These are phyloP conservation scores for Sarcophaga peregrina DNA, from an alignment of 1,140 invertebrate species.

Conservation along the genomic window DNA sequence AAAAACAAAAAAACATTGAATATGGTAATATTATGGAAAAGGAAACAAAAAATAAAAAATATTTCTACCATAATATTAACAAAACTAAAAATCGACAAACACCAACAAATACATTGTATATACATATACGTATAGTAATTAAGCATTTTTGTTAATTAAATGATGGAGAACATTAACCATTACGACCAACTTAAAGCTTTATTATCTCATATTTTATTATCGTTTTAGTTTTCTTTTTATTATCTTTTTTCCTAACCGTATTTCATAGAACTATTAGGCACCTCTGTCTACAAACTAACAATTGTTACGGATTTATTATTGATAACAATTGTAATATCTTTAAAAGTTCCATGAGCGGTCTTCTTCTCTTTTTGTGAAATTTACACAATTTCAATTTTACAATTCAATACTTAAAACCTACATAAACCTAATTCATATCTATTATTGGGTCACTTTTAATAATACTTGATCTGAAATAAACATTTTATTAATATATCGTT, in stretches of 20 bases:
- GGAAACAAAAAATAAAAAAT: background rate
- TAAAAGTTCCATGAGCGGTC: too few species aligned
- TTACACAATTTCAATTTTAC: too few species aligned
- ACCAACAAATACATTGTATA: background rate
- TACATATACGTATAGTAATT: background rate
- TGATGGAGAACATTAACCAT: background rate
- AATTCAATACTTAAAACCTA: too few species aligned
- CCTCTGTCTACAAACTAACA: background rate
- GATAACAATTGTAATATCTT: too few species aligned
- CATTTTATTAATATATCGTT: too few species aligned
- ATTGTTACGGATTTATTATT: background rate
- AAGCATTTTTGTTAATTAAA: conserved; percentile 16
- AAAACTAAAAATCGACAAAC: background rate
- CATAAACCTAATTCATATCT: too few species aligned
- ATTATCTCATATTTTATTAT: background rate
- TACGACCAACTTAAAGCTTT: background rate
- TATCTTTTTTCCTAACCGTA: too few species aligned
- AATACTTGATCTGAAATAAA: too few species aligned
- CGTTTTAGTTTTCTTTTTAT: too few species aligned
- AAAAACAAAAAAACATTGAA: background rate
- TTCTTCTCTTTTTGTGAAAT: too few species aligned
- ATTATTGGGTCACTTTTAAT: too few species aligned
- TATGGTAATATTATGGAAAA: background rate
- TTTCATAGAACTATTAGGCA: background rate
- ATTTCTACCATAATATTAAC: conserved; percentile 12